These are phyloP conservation scores for Halictus quadricinctus DNA, from an alignment of 2,888 invertebrate genomes.

Conservation along the genomic window DNA sequence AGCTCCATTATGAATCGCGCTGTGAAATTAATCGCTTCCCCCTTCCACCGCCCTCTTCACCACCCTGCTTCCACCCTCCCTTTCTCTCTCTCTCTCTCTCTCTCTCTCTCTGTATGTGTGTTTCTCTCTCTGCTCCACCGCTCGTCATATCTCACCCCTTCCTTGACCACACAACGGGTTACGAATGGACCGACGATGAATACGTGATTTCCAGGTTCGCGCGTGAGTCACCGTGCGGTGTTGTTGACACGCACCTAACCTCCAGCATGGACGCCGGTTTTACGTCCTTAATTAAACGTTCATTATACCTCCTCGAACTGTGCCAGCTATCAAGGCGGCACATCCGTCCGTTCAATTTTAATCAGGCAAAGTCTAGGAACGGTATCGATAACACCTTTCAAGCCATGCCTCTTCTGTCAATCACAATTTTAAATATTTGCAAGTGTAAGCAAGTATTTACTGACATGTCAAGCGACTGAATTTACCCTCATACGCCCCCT, in stretches of 20 bases:
- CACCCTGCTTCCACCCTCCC: conserved; percentile 14
- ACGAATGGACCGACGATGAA: conserved; percentile 73
- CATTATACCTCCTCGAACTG: conserved; percentile 31
- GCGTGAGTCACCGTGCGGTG: conserved; percentile 42
- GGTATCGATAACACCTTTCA: neutral
- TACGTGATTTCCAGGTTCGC: conserved; percentile 71
- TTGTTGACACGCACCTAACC: conserved; percentile 62
- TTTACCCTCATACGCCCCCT: neutral
- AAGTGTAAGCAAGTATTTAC: neutral
- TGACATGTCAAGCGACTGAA: neutral
- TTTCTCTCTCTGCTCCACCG: conserved; percentile 28
- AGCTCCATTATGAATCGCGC: conserved; percentile 77
- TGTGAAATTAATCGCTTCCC: conserved; percentile 77
- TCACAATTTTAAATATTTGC: neutral
- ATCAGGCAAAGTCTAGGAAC: neutral
- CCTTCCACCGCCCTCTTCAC: conserved; percentile 37
- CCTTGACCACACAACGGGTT: conserved; percentile 69
- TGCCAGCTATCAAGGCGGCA: neutral
- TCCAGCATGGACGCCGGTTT: conserved; percentile 51
- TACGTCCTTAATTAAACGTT: conserved; percentile 59
- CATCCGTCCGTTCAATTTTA: neutral
- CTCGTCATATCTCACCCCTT: conserved; percentile 57
- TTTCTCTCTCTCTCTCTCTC: neutral
- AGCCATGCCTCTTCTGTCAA: neutral
- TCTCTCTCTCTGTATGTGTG: conserved; percentile 13